These are phyloP conservation scores for Parauchenoglanis ngamensis DNA, from an alignment of 2,797 vertebrate species.

Conservation along the genomic window DNA sequence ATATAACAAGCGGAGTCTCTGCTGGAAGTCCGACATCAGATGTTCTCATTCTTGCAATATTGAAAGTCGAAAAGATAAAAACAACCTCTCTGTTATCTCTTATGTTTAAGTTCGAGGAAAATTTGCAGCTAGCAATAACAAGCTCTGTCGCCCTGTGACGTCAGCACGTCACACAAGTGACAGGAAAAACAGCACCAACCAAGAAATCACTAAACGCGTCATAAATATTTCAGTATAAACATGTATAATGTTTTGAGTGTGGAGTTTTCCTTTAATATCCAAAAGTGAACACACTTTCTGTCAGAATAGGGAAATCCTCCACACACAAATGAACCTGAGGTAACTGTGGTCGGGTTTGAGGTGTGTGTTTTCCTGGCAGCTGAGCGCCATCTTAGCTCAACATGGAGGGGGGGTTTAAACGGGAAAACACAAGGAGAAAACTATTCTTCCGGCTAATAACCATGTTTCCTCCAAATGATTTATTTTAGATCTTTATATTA, in stretches of 20 bases:
- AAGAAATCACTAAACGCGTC: background rate
- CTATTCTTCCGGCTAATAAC: background rate
- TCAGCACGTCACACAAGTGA: background rate
- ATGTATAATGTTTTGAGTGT: background rate
- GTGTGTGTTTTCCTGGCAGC: background rate
- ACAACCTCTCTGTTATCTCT: too few species aligned
- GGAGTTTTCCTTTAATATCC: background rate
- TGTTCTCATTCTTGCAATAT: too few species aligned
- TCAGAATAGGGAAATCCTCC: too few species aligned
- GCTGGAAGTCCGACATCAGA: too few species aligned
- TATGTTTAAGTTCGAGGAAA: too few species aligned
- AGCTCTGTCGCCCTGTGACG: background rate
- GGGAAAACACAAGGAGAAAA: constrained; percentile 1
- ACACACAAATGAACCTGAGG: background rate
- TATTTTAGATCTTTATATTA: background rate
- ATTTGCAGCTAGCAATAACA: too few species aligned
- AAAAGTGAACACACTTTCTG: background rate
- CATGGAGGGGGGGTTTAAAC: constrained; percentile 21
- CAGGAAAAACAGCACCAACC: background rate
- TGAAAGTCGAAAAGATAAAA: too few species aligned
- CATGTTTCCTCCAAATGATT: background rate
- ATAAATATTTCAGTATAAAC: background rate
- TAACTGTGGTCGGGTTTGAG: too few species aligned
- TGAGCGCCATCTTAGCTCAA: constrained; percentile 17
- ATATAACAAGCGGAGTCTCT: too few species aligned